These are phyloP conservation scores for Muscicapa striata DNA, from an alignment of 2,797 vertebrate species.

Conservation along the genomic window DNA sequence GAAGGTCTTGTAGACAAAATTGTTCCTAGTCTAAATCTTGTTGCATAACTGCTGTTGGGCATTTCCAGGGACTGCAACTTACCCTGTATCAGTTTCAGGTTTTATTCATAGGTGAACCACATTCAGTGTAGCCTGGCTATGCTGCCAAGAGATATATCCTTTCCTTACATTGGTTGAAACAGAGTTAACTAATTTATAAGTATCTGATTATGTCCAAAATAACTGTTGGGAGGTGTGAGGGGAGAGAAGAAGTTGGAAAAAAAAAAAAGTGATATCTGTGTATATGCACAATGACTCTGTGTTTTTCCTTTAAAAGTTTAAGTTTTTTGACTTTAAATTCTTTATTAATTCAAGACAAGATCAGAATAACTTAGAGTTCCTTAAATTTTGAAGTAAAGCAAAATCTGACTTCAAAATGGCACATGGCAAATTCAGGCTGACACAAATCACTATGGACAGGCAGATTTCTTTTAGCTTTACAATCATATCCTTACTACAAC, in stretches of 20 bases:
- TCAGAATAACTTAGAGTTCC: neutral
- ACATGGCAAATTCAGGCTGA: neutral
- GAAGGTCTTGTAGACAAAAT: neutral
- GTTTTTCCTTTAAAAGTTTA: neutral
- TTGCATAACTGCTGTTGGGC: neutral
- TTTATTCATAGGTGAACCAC: neutral
- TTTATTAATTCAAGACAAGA: neutral
- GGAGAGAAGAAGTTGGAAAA: neutral
- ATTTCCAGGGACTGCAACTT: neutral
- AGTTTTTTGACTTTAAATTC: neutral
- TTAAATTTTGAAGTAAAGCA: neutral
- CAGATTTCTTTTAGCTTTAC: neutral
- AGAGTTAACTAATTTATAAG: neutral
- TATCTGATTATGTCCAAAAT: neutral
- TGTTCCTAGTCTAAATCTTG: neutral
- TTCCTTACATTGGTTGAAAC: neutral
- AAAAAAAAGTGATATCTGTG: neutral
- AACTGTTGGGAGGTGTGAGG: neutral
- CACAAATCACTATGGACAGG: neutral
- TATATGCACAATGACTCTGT: neutral
- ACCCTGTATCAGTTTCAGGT: neutral
- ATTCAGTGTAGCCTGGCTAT: neutral
- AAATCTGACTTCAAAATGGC: conserved; percentile 11
- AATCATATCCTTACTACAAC: neutral
- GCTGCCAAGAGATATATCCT: neutral